A percentile compares a stretch with the other conserved stretches of the same genome.
Conservation (phyloP, 2,888 invertebrate species). For the Sinelater perroti region DNA sequence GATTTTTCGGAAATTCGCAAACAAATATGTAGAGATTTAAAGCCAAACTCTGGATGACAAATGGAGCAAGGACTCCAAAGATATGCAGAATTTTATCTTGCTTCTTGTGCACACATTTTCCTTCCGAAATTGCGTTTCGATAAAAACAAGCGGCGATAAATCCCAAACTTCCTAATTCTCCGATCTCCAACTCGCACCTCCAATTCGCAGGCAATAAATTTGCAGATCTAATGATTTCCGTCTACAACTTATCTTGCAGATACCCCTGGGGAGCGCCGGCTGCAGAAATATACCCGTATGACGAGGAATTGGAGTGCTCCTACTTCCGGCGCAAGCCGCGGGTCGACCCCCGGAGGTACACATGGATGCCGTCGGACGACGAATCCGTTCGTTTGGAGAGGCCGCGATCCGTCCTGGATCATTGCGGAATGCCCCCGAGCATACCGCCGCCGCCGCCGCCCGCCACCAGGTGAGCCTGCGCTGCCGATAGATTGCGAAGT, state of each 20-base stretch:
- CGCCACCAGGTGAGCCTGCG: conserved; percentile 64
- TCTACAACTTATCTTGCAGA: conserved; percentile 52
- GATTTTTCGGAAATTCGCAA: too few species aligned
- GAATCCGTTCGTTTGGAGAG: conserved; percentile 77
- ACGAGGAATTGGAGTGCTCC: conserved; percentile 79
- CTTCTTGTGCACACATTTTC: too few species aligned
- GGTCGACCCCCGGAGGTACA: conserved; percentile 79
- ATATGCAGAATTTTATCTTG: too few species aligned
- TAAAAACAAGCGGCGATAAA: too few species aligned
- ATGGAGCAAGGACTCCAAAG: too few species aligned
- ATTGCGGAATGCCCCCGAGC: conserved; percentile 62
- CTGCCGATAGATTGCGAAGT: too few species aligned
- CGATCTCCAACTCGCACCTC: too few species aligned
- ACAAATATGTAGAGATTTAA: too few species aligned
- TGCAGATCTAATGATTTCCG: conserved; percentile 14
- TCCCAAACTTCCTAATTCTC: too few species aligned
- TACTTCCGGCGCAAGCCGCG: conserved; percentile 83
- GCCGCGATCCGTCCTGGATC: conserved; percentile 63
- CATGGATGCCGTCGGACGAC: conserved; percentile 82
- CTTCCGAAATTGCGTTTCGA: too few species aligned
- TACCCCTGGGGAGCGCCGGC: conserved; percentile 69
- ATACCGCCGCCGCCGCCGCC: conserved; percentile 67
- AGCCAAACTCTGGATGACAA: too few species aligned
- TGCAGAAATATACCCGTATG: conserved; percentile 70
- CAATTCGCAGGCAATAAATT: too few species aligned